phyloP scores from a whole-genome alignment of 2,888 invertebrate genomes.

The Belgica antarctica region DNA sequence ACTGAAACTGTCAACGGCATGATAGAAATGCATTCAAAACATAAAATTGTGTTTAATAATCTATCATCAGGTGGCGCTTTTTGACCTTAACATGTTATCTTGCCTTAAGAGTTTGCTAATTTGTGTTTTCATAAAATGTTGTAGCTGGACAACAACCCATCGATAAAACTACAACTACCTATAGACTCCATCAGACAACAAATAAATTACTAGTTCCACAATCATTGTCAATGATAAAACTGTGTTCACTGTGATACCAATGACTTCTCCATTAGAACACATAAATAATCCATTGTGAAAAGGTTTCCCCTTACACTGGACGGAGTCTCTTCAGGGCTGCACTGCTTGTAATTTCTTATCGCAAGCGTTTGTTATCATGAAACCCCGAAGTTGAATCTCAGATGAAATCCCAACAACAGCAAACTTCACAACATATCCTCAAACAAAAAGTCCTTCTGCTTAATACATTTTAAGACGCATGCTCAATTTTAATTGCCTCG shows the following conservation, averaged over 20 bases:
- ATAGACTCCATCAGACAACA: neutral
- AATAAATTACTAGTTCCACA: constrained; percentile 23
- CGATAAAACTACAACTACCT: constrained; percentile 5
- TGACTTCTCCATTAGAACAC: constrained; percentile 3
- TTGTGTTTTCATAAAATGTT: neutral
- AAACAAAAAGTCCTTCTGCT: neutral
- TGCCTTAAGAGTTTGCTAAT: neutral
- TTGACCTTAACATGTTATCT: too few relatives aligned
- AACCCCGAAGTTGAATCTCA: neutral
- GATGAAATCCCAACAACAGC: neutral
- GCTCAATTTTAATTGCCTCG: constrained; percentile 26
- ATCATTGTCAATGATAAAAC: constrained; percentile 33
- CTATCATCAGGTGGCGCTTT: too few relatives aligned
- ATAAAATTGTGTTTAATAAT: too few relatives aligned
- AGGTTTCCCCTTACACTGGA: neutral
- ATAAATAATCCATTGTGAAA: constrained; percentile 26
- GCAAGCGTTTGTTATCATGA: too few relatives aligned
- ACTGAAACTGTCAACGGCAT: too few relatives aligned
- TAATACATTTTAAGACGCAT: constrained; percentile 30
- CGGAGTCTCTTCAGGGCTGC: too few relatives aligned
- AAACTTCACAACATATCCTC: neutral
- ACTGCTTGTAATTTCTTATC: too few relatives aligned
- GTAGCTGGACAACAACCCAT: neutral
- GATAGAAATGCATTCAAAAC: too few relatives aligned
- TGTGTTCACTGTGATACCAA: constrained; percentile 25